Evolutionary conservation across 2,888 invertebrate genomes (phyloP).

Genomic region (Cryptophagus acutangulus): DNA sequence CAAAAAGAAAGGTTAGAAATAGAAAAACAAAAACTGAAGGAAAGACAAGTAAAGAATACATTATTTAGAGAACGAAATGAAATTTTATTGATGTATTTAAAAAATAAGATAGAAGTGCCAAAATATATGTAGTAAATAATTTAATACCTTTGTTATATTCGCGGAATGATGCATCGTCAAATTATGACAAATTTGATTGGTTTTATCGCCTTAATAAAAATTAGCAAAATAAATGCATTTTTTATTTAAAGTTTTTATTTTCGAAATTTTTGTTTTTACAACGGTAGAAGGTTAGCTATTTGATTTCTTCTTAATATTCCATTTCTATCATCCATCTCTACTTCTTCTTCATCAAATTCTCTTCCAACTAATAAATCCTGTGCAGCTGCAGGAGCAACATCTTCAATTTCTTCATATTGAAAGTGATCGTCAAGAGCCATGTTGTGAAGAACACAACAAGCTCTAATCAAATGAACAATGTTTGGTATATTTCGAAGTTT

Average conservation of each 20-base stretch:
- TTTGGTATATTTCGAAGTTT: constrained; percentile 13
- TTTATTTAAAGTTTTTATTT: not conserved
- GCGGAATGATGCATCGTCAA: no score
- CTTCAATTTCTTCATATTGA: constrained; percentile 4
- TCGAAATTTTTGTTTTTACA: constrained; percentile 2
- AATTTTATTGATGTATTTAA: constrained; percentile 3
- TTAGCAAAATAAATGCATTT: not conserved
- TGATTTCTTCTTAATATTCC: constrained; percentile 6
- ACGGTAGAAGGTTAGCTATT: constrained; percentile 9
- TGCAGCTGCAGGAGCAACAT: no score
- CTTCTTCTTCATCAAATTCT: constrained; percentile 3
- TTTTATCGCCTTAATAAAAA: no score
- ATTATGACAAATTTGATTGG: no score
- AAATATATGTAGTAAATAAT: not conserved
- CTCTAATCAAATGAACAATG: constrained; percentile 16
- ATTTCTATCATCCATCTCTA: constrained; percentile 13
- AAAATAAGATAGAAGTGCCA: not conserved
- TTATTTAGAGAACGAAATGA: constrained; percentile 1
- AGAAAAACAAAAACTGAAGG: not conserved
- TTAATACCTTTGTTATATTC: no score
- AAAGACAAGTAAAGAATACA: constrained; percentile 1
- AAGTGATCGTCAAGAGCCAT: constrained; percentile 12
- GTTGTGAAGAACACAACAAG: constrained; percentile 16
- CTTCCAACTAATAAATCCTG: constrained; percentile 2
- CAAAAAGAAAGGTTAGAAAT: not conserved